These are phyloP conservation scores for Ricordea florida DNA, from an alignment of 92 coral and sea anemone species.

Conservation along the genomic window DNA sequence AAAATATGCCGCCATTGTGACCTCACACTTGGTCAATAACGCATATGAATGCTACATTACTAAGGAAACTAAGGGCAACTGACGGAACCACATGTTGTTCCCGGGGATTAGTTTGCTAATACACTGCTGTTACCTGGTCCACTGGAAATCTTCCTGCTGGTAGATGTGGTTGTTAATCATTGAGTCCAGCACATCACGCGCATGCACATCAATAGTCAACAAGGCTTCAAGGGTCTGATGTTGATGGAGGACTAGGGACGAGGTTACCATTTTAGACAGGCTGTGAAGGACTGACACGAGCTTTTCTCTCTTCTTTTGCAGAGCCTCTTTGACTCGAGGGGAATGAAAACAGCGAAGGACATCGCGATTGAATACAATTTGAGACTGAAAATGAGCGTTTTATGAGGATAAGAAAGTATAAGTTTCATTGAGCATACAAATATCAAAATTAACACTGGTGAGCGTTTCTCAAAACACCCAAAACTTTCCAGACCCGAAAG, in stretches of 20 bases:
- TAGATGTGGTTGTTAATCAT: conserved; percentile 74
- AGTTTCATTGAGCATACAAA: too few relatives aligned
- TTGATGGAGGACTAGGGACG: conserved; percentile 66
- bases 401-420: neutral
- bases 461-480: too few relatives aligned
- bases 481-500: too few relatives aligned
- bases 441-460: too few relatives aligned
- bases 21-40: too few relatives aligned
- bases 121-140: too few relatives aligned
- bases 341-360: conserved; percentile 74
- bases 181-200: conserved; percentile 83
- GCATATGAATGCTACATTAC: too few relatives aligned
- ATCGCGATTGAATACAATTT: conserved; percentile 82
- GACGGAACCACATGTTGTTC: too few relatives aligned
- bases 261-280: conserved; percentile 85
- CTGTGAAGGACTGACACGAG: conserved; percentile 71
- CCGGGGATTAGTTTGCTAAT: too few relatives aligned
- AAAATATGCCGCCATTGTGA: too few relatives aligned
- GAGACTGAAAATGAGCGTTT: conserved; percentile 65
- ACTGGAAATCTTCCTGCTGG: conserved; percentile 91
- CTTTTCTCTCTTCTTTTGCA: conserved; percentile 64
- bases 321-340: conserved; percentile 62
- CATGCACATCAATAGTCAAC: conserved; percentile 94
- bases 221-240: conserved; percentile 85
- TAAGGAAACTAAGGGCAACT: too few relatives aligned